phyloP scores from a whole-genome alignment of 1,140 invertebrate genomes.

The Pseudomyrmex concolor region DNA sequence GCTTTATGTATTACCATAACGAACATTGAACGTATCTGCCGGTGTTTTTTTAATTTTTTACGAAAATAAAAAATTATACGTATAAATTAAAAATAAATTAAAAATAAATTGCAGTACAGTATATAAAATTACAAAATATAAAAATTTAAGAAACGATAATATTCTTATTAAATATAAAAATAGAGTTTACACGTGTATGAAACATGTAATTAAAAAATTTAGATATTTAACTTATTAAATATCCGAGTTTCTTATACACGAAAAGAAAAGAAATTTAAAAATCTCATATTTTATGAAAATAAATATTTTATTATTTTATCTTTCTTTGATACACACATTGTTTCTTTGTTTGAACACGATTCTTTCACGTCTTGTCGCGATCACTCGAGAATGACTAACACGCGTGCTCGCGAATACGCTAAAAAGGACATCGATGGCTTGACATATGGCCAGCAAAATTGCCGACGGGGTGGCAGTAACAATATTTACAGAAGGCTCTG shows the following conservation, averaged over 20 bases:
- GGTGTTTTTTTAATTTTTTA: background rate
- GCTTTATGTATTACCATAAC: slow-evolving; percentile 70
- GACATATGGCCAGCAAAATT: slow-evolving; percentile 84
- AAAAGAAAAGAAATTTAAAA: slow-evolving; percentile 3
- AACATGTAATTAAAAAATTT: background rate
- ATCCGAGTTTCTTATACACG: background rate
- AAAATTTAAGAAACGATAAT: too few relatives aligned
- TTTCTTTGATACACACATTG: background rate
- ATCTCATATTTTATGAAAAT: slow-evolving; percentile 28
- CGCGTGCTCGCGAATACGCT: slow-evolving; percentile 62
- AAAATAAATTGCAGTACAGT: background rate
- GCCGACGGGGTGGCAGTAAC: slow-evolving; percentile 83
- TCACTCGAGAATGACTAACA: slow-evolving; percentile 33
- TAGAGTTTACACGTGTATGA: background rate
- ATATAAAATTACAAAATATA: too few relatives aligned
- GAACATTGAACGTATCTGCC: slow-evolving; percentile 29
- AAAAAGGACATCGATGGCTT: slow-evolving; percentile 81
- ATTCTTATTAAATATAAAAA: too few relatives aligned
- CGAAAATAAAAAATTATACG: background rate
- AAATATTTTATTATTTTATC: background rate
- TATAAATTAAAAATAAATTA: background rate
- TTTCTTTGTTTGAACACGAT: slow-evolving; percentile 1
- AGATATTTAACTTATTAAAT: background rate
- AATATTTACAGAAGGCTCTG: slow-evolving; percentile 84
- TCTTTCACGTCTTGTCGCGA: background rate